Base-by-base conservation (phyloP, 1,140 invertebrate species). In the Mercenaria mercenaria region DNA sequence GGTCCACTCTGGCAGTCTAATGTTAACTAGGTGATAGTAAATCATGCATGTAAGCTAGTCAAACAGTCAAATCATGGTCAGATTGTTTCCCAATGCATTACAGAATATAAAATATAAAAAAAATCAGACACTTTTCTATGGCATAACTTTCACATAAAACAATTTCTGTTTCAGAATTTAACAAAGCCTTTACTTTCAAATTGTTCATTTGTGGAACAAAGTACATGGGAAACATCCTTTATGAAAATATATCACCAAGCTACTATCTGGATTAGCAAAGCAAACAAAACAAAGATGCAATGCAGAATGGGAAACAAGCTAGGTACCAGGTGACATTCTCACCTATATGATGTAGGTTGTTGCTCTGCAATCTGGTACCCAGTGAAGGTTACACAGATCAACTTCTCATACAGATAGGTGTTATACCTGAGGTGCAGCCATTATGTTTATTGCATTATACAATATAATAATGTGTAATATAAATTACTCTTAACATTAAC, bases 281-380 rank as follows among this genome's bases (percentile, higher is more conserved):
- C 52, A 56, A 56, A 23, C 15, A 10, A 18, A 64, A 64, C 0
- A 8, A 13, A 23, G 15, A 6, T 41, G 76, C 76, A 79, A 79
- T 79, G 76, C 76, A 79, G 72, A 18, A 41, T 77, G 76, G 86
- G 86, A 88, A 88, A 88, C 86, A 88, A 88, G 72, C 86, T 80
- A 61, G 86, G 86, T 72, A 79, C 86, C 74, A 88, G 52, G 15
- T 26, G 41, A 80, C 41, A 50, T 34, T 77, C 86, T 88, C 86
- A 88, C 86, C 84, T 74, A 50, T 52, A 37, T 52, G 67, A n/a
- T 39, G 20, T 47, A 39, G 29, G 32, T 32, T 61, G 34, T 37
- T 59, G 34, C 18, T 80, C 59, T 20, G 56, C 26, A 47, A 87
- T 87, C 86, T 88, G 86, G 86, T 80, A 88, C 74, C 86, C 86